These are phyloP conservation scores for Halocaridina rubra DNA, from an alignment of 2,888 invertebrate genomes.

Conservation along the genomic window DNA sequence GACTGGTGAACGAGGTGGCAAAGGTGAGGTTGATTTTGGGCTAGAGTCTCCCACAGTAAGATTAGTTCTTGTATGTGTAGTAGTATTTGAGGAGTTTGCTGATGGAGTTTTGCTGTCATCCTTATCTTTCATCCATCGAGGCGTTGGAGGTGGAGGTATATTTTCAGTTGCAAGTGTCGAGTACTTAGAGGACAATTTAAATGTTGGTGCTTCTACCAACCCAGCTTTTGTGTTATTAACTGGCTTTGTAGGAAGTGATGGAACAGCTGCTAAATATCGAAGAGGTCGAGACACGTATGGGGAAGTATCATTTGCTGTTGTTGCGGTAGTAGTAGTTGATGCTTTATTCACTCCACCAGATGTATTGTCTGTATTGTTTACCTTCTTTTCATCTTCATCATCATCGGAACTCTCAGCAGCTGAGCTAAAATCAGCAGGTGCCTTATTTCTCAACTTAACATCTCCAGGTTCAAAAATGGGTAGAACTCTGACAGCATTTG, in stretches of 20 bases:
- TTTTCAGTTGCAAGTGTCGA: slow-evolving; percentile 40
- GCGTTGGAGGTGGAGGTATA: neutral
- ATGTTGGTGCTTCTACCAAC: slow-evolving; percentile 31
- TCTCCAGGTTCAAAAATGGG: slow-evolving; percentile 30
- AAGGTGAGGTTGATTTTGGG: slow-evolving; percentile 27
- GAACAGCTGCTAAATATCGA: slow-evolving; percentile 39
- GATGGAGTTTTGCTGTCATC: neutral
- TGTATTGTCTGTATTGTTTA: neutral
- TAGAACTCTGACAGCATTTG: slow-evolving; percentile 53
- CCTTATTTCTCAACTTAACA: slow-evolving; percentile 52
- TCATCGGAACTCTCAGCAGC: slow-evolving; percentile 57
- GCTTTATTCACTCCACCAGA: too few species aligned
- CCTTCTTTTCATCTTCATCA: slow-evolving; percentile 33
- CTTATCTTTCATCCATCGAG: slow-evolving; percentile 45
- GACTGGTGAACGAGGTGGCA: slow-evolving; percentile 30
- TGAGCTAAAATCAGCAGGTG: slow-evolving; percentile 63
- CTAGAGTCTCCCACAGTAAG: slow-evolving; percentile 10
- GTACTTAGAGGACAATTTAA: slow-evolving; percentile 43
- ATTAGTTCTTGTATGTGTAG: neutral
- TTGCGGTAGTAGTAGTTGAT: neutral
- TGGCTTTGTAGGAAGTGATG: slow-evolving; percentile 50
- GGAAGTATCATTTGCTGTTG: neutral
- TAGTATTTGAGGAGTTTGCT: neutral
- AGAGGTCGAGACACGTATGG: slow-evolving; percentile 20
- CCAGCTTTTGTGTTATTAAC: slow-evolving; percentile 5